Percentiles rank a stretch among this genome's conserved stretches.
Evolutionary conservation across 2,113 vertebrate genomes (phyloP).

Genomic region (Stigmatopora nigra): DNA sequence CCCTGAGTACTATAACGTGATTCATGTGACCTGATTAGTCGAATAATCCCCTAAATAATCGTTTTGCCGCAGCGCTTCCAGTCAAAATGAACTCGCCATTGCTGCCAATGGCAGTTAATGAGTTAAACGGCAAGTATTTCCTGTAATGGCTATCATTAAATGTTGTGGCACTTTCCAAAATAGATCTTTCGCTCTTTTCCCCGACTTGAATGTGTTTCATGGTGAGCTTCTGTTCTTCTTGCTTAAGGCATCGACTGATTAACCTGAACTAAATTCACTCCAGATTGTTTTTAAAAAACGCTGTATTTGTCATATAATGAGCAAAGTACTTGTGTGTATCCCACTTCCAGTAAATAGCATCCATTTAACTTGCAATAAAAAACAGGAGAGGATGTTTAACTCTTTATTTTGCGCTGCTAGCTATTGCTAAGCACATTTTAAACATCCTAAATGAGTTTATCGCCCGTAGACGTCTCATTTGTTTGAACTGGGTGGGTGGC

Average conservation of each 20-base stretch:
- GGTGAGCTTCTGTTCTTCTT: conserved; percentile 32
- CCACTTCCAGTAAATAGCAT: neutral
- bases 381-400: neutral
- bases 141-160: neutral
- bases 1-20: too few relatives aligned
- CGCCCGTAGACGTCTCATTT: too few relatives aligned
- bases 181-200: neutral
- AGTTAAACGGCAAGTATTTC: neutral
- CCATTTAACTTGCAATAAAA: neutral
- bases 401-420: too few relatives aligned
- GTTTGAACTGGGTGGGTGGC: too few relatives aligned
- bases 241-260: conserved; percentile 36
- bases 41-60: too few relatives aligned
- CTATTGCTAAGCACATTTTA: too few relatives aligned
- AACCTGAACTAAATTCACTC: conserved; percentile 39
- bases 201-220: conserved; percentile 40
- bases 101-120: too few relatives aligned
- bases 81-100: too few relatives aligned
- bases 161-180: neutral
- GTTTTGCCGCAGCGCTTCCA: too few relatives aligned
- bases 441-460: too few relatives aligned
- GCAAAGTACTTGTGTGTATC: conserved; percentile 4
- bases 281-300: conserved; percentile 31
- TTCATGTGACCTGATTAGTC: too few relatives aligned
- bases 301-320: neutral